phyloP scores from a whole-genome alignment of 2,113 vertebrate genomes.

The Pelobates fuscus region DNA sequence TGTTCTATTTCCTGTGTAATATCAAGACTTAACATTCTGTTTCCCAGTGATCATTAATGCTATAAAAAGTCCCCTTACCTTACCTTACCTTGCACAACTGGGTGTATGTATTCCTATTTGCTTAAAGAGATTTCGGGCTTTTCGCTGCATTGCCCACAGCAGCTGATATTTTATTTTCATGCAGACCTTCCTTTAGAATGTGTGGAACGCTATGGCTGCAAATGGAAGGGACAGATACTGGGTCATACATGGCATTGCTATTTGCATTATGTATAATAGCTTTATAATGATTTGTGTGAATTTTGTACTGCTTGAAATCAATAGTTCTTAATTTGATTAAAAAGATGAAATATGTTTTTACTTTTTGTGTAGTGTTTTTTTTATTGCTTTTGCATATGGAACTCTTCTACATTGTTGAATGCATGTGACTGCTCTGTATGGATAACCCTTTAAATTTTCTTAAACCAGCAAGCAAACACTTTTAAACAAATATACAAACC shows the following conservation, averaged over 20 bases:
- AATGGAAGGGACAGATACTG: not conserved
- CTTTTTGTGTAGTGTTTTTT: not conserved
- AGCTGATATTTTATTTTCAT: not conserved
- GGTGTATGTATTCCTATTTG: too few species aligned
- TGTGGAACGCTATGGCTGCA: not conserved
- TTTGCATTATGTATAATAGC: slow-evolving; percentile 8
- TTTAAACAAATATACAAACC: too few species aligned
- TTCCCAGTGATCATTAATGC: too few species aligned
- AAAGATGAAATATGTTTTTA: slow-evolving; percentile 6
- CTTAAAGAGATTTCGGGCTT: not conserved
- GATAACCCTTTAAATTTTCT: too few species aligned
- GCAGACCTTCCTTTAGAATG: too few species aligned
- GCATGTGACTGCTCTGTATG: too few species aligned
- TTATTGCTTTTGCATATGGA: too few species aligned
- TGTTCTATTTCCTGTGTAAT: too few species aligned
- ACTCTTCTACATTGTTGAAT: too few species aligned
- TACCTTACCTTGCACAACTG: not conserved
- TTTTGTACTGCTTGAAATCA: slow-evolving; percentile 34
- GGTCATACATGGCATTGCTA: not conserved
- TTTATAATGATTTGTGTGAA: slow-evolving; percentile 37
- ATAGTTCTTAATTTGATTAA: slow-evolving; percentile 33
- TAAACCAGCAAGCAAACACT: too few species aligned
- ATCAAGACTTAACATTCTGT: not conserved
- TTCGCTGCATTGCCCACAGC: not conserved
- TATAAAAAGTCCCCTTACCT: too few species aligned